Conservation (phyloP, 2,113 vertebrate species). For the Pungitius pungitius region DNA sequence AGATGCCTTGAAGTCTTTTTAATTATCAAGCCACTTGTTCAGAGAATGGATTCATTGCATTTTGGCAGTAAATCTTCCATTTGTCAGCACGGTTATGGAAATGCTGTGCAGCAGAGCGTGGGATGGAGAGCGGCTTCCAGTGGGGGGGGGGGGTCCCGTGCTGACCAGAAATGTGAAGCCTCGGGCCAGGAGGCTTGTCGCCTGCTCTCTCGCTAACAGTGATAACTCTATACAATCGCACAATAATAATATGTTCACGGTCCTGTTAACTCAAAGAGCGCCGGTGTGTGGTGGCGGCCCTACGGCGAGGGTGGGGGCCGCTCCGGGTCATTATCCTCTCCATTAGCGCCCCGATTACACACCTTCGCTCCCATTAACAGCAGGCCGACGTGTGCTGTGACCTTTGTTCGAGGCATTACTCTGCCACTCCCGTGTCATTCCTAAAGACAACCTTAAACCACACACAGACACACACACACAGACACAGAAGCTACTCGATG, state of each 20-base stretch:
- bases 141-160: constrained; percentile 24
- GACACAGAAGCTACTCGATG: neutral
- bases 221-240: constrained; percentile 66
- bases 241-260: constrained; percentile 68
- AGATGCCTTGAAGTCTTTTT: constrained; percentile 9
- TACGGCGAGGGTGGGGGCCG: constrained; percentile 25
- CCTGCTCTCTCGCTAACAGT: constrained; percentile 61
- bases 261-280: constrained; percentile 59
- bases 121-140: constrained; percentile 48
- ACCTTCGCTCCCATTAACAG: constrained; percentile 59
- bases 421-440: constrained; percentile 46
- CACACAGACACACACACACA: neutral
- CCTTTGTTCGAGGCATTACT: constrained; percentile 70
- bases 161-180: constrained; percentile 59
- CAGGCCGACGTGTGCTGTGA: constrained; percentile 61
- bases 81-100: constrained; percentile 44
- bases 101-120: constrained; percentile 40
- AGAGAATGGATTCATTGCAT: constrained; percentile 40
- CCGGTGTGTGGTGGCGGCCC: constrained; percentile 30
- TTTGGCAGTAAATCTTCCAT: constrained; percentile 45
- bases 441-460: constrained; percentile 56
- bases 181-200: constrained; percentile 51
- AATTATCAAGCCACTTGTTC: constrained; percentile 13
- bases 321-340: constrained; percentile 66
- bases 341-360: constrained; percentile 77